These are phyloP conservation scores for Vulpes lagopus DNA, from an alignment of 2,113 vertebrate species.

Conservation along the genomic window DNA sequence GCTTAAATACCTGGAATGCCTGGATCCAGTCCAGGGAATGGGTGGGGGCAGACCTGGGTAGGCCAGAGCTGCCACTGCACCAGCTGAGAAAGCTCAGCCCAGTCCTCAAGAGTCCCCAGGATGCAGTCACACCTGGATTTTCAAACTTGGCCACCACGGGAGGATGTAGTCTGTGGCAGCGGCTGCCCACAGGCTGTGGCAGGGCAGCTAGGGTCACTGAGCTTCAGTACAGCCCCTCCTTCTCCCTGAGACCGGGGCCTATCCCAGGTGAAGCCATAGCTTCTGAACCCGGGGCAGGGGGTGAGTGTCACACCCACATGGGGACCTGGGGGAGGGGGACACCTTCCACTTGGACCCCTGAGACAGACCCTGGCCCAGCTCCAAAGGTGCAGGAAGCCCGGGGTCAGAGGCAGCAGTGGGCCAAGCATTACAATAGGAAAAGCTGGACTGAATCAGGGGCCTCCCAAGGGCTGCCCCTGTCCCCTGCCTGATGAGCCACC, in stretches of 20 bases:
- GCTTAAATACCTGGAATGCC: neutral
- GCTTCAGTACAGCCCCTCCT: neutral
- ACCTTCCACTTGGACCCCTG: neutral
- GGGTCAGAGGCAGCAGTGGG: neutral
- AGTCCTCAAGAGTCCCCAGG: neutral
- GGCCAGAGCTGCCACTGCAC: neutral
- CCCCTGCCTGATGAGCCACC: neutral
- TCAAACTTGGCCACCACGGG: accelerated
- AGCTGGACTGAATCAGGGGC: neutral
- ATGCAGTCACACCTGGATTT: neutral
- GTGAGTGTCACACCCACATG: neutral
- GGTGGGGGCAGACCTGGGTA: neutral
- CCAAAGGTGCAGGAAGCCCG: neutral
- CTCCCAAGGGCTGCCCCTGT: neutral
- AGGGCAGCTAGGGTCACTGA: neutral
- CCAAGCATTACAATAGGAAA: neutral
- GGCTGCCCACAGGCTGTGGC: neutral
- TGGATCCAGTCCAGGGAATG: neutral
- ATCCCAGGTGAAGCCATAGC: neutral
- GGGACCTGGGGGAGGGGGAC: neutral
- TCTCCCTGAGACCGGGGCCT: neutral
- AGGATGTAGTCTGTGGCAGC: neutral
- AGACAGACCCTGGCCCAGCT: neutral
- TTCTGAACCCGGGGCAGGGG: neutral
- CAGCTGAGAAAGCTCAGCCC: neutral